These are phyloP conservation scores for Eupeodes corollae DNA, from an alignment of 1,140 invertebrate species.

Conservation along the genomic window DNA sequence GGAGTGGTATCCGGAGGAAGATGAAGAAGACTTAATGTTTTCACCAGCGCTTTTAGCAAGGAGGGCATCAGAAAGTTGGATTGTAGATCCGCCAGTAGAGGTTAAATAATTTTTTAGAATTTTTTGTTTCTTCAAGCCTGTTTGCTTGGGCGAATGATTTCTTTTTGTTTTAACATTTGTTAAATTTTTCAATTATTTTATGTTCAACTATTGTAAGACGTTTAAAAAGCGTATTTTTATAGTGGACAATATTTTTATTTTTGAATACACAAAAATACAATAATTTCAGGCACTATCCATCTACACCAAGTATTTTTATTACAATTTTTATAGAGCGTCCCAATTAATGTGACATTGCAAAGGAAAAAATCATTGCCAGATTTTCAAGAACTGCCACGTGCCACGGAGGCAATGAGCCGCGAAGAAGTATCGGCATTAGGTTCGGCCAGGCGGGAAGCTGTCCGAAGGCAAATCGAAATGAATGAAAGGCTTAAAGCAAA, in stretches of 20 bases:
- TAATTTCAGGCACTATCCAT: too few relatives aligned
- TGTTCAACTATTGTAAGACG: too few relatives aligned
- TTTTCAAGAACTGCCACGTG: conserved; percentile 65
- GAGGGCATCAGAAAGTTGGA: conserved; percentile 75
- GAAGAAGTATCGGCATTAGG: conserved; percentile 91
- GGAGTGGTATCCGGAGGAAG: conserved; percentile 60
- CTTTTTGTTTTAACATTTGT: too few relatives aligned
- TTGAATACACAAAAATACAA: too few relatives aligned
- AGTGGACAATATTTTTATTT: too few relatives aligned
- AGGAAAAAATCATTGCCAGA: conserved; percentile 94
- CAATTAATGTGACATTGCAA: conserved; percentile 59
- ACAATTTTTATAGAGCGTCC: conserved; percentile 47
- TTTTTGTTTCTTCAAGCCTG: too few relatives aligned
- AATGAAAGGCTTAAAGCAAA: conserved; percentile 84
- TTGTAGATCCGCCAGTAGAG: conserved; percentile 70
- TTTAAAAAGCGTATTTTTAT: too few relatives aligned
- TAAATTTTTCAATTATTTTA: too few relatives aligned
- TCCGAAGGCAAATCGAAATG: conserved; percentile 81
- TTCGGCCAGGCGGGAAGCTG: conserved; percentile 83
- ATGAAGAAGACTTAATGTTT: conserved; percentile 73
- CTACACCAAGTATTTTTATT: neutral
- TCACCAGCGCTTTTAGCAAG: conserved; percentile 72
- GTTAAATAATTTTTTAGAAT: conserved; percentile 41
- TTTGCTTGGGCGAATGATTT: too few relatives aligned
- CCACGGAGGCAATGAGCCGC: conserved; percentile 71